A percentile compares a stretch with the other conserved stretches of the same genome.
These are phyloP conservation scores for Bergia sp. DNA, from an alignment of 92 coral and sea anemone species.

Conservation along the genomic window DNA sequence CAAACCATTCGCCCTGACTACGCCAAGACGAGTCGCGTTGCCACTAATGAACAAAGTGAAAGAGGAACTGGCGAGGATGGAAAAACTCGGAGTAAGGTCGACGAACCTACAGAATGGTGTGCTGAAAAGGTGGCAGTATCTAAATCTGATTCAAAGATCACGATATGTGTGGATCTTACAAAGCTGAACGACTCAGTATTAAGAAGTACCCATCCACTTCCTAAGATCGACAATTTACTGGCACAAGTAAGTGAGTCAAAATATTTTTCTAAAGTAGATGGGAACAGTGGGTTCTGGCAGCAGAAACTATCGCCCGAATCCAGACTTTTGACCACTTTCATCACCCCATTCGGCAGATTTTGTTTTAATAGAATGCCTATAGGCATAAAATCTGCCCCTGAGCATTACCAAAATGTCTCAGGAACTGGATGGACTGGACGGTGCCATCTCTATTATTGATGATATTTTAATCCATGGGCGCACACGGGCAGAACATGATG, in stretches of 20 bases:
- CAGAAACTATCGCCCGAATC: constrained; percentile 51
- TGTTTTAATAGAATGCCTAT: constrained; percentile 57
- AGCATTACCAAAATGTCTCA: constrained; percentile 56
- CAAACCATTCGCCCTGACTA: constrained; percentile 44
- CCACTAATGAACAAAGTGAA: constrained; percentile 53
- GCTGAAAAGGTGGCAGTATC: constrained; percentile 49
- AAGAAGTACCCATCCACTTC: constrained; percentile 53
- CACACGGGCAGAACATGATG: constrained; percentile 52
- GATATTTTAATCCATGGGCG: constrained; percentile 55
- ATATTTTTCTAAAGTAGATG: constrained; percentile 53
- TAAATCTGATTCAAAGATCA: background rate
- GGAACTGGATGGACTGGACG: constrained; percentile 46
- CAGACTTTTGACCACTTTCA: constrained; percentile 56
- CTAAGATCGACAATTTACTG: constrained; percentile 57
- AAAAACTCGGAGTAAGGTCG: constrained; percentile 47
- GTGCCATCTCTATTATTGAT: constrained; percentile 44
- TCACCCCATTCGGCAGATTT: constrained; percentile 58
- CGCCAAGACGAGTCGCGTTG: constrained; percentile 49
- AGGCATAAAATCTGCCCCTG: constrained; percentile 60
- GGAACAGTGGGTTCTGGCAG: constrained; percentile 60
- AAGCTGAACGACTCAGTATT: constrained; percentile 13
- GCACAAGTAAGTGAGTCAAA: constrained; percentile 61
- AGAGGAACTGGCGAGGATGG: constrained; percentile 48
- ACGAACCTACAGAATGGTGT: constrained; percentile 56
- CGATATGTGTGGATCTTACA: background rate